Base-by-base conservation (phyloP, 1,140 invertebrate genomes). In the Drosophila setifemur region DNA sequence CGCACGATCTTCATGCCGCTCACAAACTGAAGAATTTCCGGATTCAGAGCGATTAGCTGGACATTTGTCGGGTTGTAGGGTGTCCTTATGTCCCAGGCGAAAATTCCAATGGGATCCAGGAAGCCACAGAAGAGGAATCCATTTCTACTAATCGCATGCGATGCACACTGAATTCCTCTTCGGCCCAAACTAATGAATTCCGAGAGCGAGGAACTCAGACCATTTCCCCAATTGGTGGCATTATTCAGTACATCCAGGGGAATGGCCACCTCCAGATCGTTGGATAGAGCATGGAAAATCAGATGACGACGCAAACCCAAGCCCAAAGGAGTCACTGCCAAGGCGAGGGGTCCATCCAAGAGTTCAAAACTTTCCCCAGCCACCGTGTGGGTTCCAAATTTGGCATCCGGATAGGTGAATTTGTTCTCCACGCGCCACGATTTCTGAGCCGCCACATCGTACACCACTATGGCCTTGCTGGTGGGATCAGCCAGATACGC, bases 401-500 rank as follows among this genome's bases (percentile, higher is more conserved):
- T 83, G 0, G 95, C 95, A 89, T 93, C 94, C 0, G 95, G 95
- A 78, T 93, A 95, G 63, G 95, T 93, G 1, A 93, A 91, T 26
- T 94, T 93, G 79, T 95, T 95, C 1, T 89, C 91, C 12, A 94
- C 92, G 49, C 92, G 92, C 95, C 95, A 96, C 0, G 94, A 94
- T 19, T 69, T 90, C 14, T 91, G 73, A 1, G 88, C 88, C 0
- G 69, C 57, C 1, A 93, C 91, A 77, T 96, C 94, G 54, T 95
- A 95, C 3, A 96, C 95, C 0, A 96, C 77, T 1, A 96, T 63
- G 0, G 92, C 92, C 79, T 92, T 95, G 2, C 92, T 93, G 0
- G 93, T 92, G 1, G 95, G 94, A 72, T 96, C 95, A 0, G 95
- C 94, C 5, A 95, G 91, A 69, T 96, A 96, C 7, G 95, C 94